Evolutionary conservation across 2,797 vertebrate genomes (phyloP), one percentile per base, ranked within the genome.

Genomic region (Galago senegalensis): DNA sequence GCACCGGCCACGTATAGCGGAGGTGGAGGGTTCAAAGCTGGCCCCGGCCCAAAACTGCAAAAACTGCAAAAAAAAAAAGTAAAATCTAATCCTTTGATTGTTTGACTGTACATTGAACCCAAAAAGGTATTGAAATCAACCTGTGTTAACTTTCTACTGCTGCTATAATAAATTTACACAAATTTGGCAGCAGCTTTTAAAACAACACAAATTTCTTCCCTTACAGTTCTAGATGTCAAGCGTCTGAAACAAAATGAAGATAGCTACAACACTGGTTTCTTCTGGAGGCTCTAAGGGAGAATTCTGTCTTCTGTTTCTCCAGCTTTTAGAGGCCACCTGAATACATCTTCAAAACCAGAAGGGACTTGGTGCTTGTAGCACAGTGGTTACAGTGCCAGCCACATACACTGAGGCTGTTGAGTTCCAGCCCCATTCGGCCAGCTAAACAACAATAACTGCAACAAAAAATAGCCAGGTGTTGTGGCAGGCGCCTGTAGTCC

Each of bases 31-130:
- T 43, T 43, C 40, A 43, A 43, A 43, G 40, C 40, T 43, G 40
- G 40, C 40, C 40, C 7, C 40, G 5, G 40, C 40, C 40, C 40
- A 43, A 43, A 43, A 43, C 40, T 43, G 40, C 40, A 43, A 6
- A 43, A 43, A 43, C 40, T 43, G 40, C 40, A 43, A 43, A 43
- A 43, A 43, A 40, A 49, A 49, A 49, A 49, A 14, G 46, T 58
- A 63, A n/a, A 58, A 61, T 72, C 16, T 73, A 92, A 73, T 73
- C n/a, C 13, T 94, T 77, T 88, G 49, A 56, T 88, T 94, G 53
- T 73, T 86, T 67, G 79, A 27, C 20, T 87, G 14, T 40, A 77
- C 17, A 60, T 23, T 34, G 53, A 73, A 81, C 58, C 56, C 58
- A 69, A 58, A 69, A 88, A 77, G 31, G 53, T 82, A 82, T 90